These are phyloP conservation scores for Porphyrio hochstetteri DNA, from an alignment of 2,113 vertebrate species.

Conservation along the genomic window DNA sequence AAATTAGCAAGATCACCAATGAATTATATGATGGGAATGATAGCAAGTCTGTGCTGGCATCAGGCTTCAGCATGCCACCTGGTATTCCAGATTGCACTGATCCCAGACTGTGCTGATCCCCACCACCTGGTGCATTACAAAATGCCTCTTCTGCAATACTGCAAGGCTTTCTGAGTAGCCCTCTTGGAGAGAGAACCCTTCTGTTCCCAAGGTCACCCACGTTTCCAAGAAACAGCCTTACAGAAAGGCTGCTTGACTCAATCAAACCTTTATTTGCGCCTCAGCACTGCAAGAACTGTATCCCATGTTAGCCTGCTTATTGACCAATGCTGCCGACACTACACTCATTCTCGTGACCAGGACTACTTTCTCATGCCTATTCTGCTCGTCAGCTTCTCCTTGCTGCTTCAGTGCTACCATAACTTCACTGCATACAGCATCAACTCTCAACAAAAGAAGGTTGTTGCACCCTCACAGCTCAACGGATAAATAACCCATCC, in stretches of 20 bases:
- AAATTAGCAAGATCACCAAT: slow-evolving; percentile 57
- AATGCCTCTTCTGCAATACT: slow-evolving; percentile 36
- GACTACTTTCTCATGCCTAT: not conserved
- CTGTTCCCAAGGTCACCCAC: slow-evolving; percentile 48
- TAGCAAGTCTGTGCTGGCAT: slow-evolving; percentile 53
- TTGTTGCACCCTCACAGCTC: not conserved
- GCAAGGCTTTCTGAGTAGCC: slow-evolving; percentile 29
- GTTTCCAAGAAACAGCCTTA: not conserved
- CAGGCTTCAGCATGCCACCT: slow-evolving; percentile 43
- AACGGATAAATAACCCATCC: not conserved
- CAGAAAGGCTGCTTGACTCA: not conserved
- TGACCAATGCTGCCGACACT: not conserved
- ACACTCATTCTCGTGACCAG: not conserved
- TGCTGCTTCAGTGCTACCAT: not conserved
- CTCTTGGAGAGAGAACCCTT: not conserved
- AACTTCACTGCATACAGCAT: not conserved
- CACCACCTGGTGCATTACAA: slow-evolving; percentile 47
- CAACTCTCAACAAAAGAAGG: too few relatives aligned
- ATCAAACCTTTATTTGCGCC: not conserved
- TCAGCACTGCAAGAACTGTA: not conserved
- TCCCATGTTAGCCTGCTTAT: not conserved
- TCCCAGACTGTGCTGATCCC: slow-evolving; percentile 38
- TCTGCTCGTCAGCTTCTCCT: not conserved
- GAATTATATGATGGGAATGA: not conserved
- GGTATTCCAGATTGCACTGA: slow-evolving; percentile 65